These are phyloP conservation scores for Gulo gulo DNA, from an alignment of 2,113 vertebrate genomes.

Conservation along the genomic window DNA sequence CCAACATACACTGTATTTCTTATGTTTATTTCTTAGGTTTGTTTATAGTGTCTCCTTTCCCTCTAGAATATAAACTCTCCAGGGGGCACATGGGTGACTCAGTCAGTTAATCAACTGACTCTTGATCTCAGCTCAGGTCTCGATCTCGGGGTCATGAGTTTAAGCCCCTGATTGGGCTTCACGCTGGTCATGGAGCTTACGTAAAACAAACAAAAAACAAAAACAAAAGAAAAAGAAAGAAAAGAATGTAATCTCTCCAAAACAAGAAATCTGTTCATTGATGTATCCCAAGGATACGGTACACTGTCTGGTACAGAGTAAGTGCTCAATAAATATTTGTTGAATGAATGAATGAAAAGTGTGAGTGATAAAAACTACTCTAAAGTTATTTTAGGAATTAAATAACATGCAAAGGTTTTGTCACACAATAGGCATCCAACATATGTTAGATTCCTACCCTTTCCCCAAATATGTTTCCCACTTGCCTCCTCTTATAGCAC, in stretches of 20 bases:
- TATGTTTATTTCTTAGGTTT: background rate
- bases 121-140: background rate
- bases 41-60: background rate
- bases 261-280: background rate
- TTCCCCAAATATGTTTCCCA: background rate
- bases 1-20: background rate
- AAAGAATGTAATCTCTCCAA: background rate
- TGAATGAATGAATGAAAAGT: conserved; percentile 35
- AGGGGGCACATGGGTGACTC: background rate
- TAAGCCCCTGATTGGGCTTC: background rate
- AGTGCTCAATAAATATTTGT: background rate
- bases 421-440: background rate
- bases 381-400: background rate
- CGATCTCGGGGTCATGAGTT: background rate
- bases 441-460: background rate
- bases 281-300: background rate
- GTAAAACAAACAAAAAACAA: background rate
- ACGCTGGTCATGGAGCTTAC: background rate
- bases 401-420: background rate
- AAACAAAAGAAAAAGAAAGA: background rate
- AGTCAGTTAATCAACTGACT: background rate
- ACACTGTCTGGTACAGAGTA: background rate
- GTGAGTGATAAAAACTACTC: background rate
- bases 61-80: background rate
- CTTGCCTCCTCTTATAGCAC: background rate